These are phyloP conservation scores for Yasuhikotakia modesta DNA, from an alignment of 2,797 vertebrate genomes.

Conservation along the genomic window DNA sequence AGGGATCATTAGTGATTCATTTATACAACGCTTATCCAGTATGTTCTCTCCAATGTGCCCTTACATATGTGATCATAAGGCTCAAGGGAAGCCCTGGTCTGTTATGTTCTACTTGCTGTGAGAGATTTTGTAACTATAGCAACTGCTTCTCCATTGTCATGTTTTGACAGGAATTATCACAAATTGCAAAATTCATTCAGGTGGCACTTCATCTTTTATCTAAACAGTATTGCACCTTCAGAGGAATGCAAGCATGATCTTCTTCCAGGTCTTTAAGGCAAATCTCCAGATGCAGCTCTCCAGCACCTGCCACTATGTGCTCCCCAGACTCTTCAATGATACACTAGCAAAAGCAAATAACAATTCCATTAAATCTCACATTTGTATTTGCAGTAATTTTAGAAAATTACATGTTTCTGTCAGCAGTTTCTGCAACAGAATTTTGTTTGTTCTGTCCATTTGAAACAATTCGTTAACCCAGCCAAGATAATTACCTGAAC, in stretches of 20 bases:
- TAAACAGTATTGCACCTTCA: conserved; percentile 77
- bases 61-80: too few relatives aligned
- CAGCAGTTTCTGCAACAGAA: background rate
- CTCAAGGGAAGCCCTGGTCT: too few relatives aligned
- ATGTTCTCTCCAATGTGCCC: too few relatives aligned
- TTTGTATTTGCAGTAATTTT: background rate
- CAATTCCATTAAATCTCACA: background rate
- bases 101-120: too few relatives aligned
- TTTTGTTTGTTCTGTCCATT: background rate
- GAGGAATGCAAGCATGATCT: conserved; percentile 86
- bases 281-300: conserved; percentile 87
- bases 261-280: conserved; percentile 88
- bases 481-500: conserved; percentile 69
- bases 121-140: too few relatives aligned
- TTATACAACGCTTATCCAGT: too few relatives aligned
- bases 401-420: too few relatives aligned
- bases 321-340: conserved; percentile 89
- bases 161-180: too few relatives aligned
- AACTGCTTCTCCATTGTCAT: too few relatives aligned
- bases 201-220: background rate
- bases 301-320: conserved; percentile 86
- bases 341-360: conserved; percentile 69
- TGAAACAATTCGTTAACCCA: background rate
- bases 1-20: too few relatives aligned
- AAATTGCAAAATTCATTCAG: too few relatives aligned